A percentile compares a stretch with the other conserved stretches of the same genome.
Evolutionary conservation across 2,797 vertebrate species (phyloP).

Genomic region (Streptopelia turtur): DNA sequence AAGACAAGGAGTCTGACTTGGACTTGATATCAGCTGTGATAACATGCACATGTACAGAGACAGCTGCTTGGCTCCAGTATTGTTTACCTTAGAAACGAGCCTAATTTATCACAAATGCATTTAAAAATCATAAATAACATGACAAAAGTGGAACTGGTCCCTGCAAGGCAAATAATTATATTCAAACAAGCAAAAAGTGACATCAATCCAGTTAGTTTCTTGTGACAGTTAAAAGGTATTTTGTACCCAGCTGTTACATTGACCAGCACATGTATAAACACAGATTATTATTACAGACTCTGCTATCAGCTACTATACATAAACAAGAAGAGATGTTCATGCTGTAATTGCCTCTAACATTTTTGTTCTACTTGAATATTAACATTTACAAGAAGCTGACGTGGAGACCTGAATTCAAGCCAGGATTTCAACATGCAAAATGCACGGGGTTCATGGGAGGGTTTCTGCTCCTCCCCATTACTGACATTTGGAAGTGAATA

Average conservation of each 20-base stretch:
- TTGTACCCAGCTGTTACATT: constrained; percentile 35
- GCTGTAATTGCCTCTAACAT: constrained; percentile 48
- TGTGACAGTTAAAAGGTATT: constrained; percentile 42
- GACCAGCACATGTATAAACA: constrained; percentile 49
- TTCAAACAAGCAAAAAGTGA: constrained; percentile 25
- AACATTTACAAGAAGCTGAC: constrained; percentile 48
- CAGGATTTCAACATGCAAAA: constrained; percentile 12
- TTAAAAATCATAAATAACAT: constrained; percentile 55
- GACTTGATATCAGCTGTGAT: constrained; percentile 60
- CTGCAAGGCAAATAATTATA: constrained; percentile 29
- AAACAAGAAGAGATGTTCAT: constrained; percentile 58
- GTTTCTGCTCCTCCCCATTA: not conserved
- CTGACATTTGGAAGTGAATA: not conserved
- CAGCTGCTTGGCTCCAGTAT: constrained; percentile 47
- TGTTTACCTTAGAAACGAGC: constrained; percentile 61
- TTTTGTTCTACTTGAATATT: constrained; percentile 49
- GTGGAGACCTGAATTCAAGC: not conserved
- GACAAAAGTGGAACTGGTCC: constrained; percentile 59
- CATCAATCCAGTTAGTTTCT: constrained; percentile 43
- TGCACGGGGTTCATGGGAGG: not conserved
- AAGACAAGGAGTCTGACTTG: constrained; percentile 41
- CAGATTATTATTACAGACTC: constrained; percentile 52
- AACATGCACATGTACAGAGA: constrained; percentile 56
- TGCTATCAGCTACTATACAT: constrained; percentile 57
- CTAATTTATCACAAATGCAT: constrained; percentile 67